phyloP scores from a whole-genome alignment of 2,113 vertebrate genomes.

The Gavialis gangeticus region DNA sequence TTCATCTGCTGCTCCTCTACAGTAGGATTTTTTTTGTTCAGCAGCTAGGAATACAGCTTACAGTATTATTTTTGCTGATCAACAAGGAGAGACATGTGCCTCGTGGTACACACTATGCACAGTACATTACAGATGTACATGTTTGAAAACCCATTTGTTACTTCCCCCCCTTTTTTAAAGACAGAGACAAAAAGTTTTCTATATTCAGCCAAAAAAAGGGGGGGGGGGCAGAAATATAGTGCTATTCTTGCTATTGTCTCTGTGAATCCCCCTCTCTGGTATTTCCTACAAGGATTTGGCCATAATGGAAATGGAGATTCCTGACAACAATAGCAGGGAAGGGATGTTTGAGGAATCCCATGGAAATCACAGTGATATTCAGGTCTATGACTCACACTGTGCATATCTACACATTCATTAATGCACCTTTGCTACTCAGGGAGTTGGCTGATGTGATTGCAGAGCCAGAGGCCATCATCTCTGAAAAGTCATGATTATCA shows the following conservation, averaged over 20 bases:
- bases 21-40: accelerated
- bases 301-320: background rate
- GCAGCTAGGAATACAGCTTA: background rate
- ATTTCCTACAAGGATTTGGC: background rate
- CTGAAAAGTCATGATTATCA: too few relatives aligned
- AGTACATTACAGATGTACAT: background rate
- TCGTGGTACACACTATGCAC: background rate
- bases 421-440: too few relatives aligned
- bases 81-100: background rate
- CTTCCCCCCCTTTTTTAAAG: background rate
- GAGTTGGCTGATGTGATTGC: too few relatives aligned
- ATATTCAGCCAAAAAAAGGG: background rate
- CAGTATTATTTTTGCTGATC: background rate
- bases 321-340: background rate
- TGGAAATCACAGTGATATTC: background rate
- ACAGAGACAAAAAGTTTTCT: background rate
- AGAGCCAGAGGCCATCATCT: too few relatives aligned
- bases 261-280: background rate
- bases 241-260: background rate
- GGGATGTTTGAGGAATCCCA: background rate
- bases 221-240: background rate
- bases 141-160: background rate
- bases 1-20: background rate
- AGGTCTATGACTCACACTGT: background rate
- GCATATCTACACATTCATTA: too few relatives aligned